phyloP scores from a whole-genome alignment of 2,888 invertebrate species.

The Cheilosia impressa region DNA sequence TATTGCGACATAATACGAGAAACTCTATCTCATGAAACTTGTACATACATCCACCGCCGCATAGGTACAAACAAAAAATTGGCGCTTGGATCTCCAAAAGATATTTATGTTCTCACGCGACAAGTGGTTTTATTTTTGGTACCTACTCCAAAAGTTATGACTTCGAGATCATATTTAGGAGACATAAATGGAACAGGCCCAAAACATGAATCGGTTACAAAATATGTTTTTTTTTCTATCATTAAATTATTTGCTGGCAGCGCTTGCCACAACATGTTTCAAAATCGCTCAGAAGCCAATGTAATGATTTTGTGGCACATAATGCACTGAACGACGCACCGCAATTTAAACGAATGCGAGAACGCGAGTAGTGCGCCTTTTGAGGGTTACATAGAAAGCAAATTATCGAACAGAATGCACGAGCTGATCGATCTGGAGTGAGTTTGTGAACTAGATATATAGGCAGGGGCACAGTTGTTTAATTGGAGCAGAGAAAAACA shows the following conservation, averaged over 20 bases:
- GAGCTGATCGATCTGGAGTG: slow-evolving; percentile 42
- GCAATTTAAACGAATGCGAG: background rate
- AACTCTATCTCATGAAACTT: background rate
- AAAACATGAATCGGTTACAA: slow-evolving; percentile 65
- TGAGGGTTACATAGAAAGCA: slow-evolving; percentile 12
- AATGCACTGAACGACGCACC: slow-evolving; percentile 44
- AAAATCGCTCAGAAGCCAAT: slow-evolving; percentile 66
- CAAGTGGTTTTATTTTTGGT: slow-evolving; percentile 12
- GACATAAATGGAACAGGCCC: slow-evolving; percentile 53
- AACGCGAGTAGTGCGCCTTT: background rate
- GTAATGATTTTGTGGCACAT: slow-evolving; percentile 67
- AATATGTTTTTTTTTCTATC: slow-evolving; percentile 30
- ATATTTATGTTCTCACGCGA: slow-evolving; percentile 34
- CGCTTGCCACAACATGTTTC: slow-evolving; percentile 64
- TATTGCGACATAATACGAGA: slow-evolving; percentile 31
- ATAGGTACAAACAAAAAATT: background rate
- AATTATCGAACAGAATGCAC: slow-evolving; percentile 33
- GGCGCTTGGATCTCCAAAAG: slow-evolving; percentile 10
- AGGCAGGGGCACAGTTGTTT: background rate
- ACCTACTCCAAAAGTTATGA: slow-evolving; percentile 15
- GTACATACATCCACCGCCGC: no score
- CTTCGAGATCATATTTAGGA: slow-evolving; percentile 34
- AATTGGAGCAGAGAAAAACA: slow-evolving; percentile 51
- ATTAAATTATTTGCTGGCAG: slow-evolving; percentile 36
- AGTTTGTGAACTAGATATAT: slow-evolving; percentile 12